Percentiles rank a stretch among this genome's conserved stretches.
phyloP scores from a whole-genome alignment of 2,113 vertebrate species.

The Pimephales promelas region DNA sequence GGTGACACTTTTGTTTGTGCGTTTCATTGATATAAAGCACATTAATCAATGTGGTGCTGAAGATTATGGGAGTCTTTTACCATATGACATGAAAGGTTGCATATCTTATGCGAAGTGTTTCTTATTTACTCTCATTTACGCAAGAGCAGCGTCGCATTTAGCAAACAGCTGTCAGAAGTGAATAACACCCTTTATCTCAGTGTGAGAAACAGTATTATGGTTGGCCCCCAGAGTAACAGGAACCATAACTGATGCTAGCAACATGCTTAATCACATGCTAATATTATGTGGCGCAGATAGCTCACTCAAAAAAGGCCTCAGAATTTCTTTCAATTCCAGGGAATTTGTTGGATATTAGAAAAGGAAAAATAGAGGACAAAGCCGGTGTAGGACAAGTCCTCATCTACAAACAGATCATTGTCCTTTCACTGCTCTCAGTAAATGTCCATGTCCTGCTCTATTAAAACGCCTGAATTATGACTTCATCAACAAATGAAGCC shows the following conservation, averaged over 20 bases:
- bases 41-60: slow-evolving; percentile 42
- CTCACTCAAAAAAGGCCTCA: background rate
- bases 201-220: slow-evolving; percentile 4
- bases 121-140: slow-evolving; percentile 49
- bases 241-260: slow-evolving; percentile 3
- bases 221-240: slow-evolving; percentile 10
- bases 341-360: background rate
- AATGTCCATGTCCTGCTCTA: slow-evolving; percentile 63
- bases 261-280: slow-evolving; percentile 19
- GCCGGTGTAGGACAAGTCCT: slow-evolving; percentile 49
- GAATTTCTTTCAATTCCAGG: background rate
- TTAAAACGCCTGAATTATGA: slow-evolving; percentile 70
- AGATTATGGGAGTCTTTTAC: slow-evolving; percentile 37
- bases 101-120: background rate
- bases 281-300: slow-evolving; percentile 23
- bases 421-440: slow-evolving; percentile 68
- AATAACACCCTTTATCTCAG: slow-evolving; percentile 27
- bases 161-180: slow-evolving; percentile 45
- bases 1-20: slow-evolving; percentile 47
- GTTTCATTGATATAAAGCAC: slow-evolving; percentile 49
- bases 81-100: slow-evolving; percentile 19
- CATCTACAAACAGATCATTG: slow-evolving; percentile 61
- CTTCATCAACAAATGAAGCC: slow-evolving; percentile 69
- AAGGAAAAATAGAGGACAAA: slow-evolving; percentile 10
- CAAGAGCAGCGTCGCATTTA: slow-evolving; percentile 30